A percentile compares a stretch with the other conserved stretches of the same genome.
These are phyloP conservation scores for Apis florea DNA, from an alignment of 1,140 invertebrate species.

Conservation along the genomic window DNA sequence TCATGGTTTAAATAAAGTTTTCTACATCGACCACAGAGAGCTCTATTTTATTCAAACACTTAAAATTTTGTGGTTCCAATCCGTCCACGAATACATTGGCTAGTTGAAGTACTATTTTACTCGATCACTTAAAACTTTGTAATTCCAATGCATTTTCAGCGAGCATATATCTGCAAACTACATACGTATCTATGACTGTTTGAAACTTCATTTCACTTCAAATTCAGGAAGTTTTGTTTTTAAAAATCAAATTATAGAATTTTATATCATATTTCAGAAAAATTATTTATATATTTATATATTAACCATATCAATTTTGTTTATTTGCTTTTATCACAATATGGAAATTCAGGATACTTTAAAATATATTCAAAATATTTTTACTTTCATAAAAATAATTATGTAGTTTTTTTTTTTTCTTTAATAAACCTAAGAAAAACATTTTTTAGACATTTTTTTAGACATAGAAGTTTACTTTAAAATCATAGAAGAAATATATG, in stretches of 20 bases:
- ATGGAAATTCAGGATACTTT: no score
- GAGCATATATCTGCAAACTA: neutral
- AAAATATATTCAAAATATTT: no score
- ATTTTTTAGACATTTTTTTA: no score
- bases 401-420: no score
- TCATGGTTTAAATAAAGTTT: neutral
- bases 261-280: no score
- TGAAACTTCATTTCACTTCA: neutral
- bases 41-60: constrained; percentile 3
- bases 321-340: no score
- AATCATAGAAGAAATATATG: no score
- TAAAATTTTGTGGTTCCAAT: neutral
- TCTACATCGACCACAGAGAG: neutral
- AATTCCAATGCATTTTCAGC: neutral
- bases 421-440: no score
- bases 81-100: no score
- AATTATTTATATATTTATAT: neutral
- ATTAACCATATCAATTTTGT: no score
- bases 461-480: no score
- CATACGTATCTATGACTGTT: neutral
- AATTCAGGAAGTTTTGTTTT: neutral
- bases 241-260: neutral
- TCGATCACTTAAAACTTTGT: constrained; percentile 17
- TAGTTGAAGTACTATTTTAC: neutral
- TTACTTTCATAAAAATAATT: no score